Evolutionary conservation across 2,797 vertebrate species (phyloP), one percentile per base, ranked within the genome.

Genomic region (Gymnoscopelus microlampas): DNA sequence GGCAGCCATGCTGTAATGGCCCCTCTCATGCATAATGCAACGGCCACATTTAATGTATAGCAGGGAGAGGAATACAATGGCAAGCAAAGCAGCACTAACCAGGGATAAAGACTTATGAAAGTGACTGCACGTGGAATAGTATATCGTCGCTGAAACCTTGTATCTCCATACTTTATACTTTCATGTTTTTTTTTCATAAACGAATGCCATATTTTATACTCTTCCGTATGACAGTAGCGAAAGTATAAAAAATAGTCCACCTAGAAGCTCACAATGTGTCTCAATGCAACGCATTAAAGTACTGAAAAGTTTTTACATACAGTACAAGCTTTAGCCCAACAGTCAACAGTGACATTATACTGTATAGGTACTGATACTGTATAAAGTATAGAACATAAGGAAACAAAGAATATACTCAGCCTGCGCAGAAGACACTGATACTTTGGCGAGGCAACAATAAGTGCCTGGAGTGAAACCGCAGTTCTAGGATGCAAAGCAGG

Each of bases 11-110:
- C 63, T 63, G 77, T 80, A 86, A 87, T 87, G 84, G 7, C 76
- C 47, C 60, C 39, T 29, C 5, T 51, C 68, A 87, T 88, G 79
- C 77, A 89, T 90, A 78, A 90, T 89, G 76, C 82, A 88, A 55
- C 3, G 68, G 67, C 60, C 68, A 73, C 73, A 89, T 86, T 77
- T 74, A 84, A 50, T 24, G 51, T 55, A 63, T 29, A 88, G 87
- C 85, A 82, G 47, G 60, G 73, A 73, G 69, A 72, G 71, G 70
- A 86, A 64, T 14, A 55, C 53, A 82, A 74, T 74, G 83, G 72
- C 64, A 78, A 74, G 78, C 50, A 26, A 39, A 51, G 44, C 29
- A 35, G 57, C 32, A 53, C 13, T 54, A 54, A 69, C 32, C 24
- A 19, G 6, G 35, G 35, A 60, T 24, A 24, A 79, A 82, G 68